Evolutionary conservation across 2,797 vertebrate genomes (phyloP), one percentile per base, ranked within the genome.

Genomic region (Gymnoscopelus braueri): DNA sequence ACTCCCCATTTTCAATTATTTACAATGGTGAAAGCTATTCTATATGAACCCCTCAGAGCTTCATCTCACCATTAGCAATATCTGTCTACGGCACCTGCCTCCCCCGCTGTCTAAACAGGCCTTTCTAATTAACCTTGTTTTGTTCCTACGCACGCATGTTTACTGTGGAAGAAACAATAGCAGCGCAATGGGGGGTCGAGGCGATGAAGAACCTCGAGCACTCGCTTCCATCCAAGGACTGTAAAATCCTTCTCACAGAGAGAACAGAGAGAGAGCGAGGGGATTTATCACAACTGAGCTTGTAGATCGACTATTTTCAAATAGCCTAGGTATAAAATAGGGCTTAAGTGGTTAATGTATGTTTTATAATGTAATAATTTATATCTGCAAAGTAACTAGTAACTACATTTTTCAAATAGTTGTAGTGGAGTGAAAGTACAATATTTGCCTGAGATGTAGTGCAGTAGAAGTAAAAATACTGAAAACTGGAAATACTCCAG

Each of bases 81-180:
- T 91, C 84, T 87, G 87, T 72, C 79, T 60, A 44, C 2, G 39
- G 62, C 71, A 68, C 78, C 66, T 44, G 39, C 39, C 78, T 61
- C 78, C 71, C 75, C 77, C 5, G 61, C 82, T 85, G 80, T 80
- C 89, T 88, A 81, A 88, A 87, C 72, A 82, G 74, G 83, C 74
- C 71, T 79, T 81, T 85, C 82, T 89, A 88, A 90, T 92, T 89
- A 88, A 89, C 84, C 87, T 81, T 81, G 77, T 83, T 90, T 85
- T 74, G 62, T 76, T 83, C 75, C 32, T 70, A 82, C 77, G 74
- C 66, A 78, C 57, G 61, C 81, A 83, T 91, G 84, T 90, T 91
- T 87, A 88, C 84, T 83, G 69, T 79, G 69, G 82, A 84, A 88
- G 82, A 84, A 88, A 82, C 82, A 87, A 84, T 75, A 65, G 64